Base-by-base conservation (phyloP, 2,113 vertebrate genomes). In the Hiodon tergisus region DNA sequence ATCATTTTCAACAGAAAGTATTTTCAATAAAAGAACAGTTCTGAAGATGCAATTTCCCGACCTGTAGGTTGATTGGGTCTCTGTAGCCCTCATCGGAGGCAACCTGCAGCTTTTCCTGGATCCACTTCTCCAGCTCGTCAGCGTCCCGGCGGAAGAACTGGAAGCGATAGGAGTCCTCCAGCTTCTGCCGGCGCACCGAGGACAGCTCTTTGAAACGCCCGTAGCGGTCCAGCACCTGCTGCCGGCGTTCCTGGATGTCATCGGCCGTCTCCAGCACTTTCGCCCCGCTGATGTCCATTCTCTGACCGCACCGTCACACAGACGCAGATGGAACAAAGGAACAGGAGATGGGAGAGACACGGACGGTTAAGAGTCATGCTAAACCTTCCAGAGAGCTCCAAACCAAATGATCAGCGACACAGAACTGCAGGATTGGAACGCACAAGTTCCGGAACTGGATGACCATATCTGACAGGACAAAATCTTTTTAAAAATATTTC, bases 21-120 rank as follows among this genome's bases (percentile, higher is more conserved):
- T 54, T 54, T 54, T 4, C 16, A 55, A 54, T 55, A 53, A 8
- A 17, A 16, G 54, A 17, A 14, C 14, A 54, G 10, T 46, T 6
- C 57, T 16, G 46, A 48, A 48, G 31, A 13, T 78, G 3, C 5
- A 59, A 3, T 17, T n/a, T 2, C 6, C 77, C 71, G 14, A 95
- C 97, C 93, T 99, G 97, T 80, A 99, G 86, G 84, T 99, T 99
- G 78, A 94, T 97, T 3, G 97, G 96, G 83, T 99, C 97, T 86
- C 99, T 99, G 81, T 98, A 99, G 84, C 94, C 99, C 82, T 99
- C 97, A 82, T 99, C 97, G 0, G 97, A 99, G 14, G 97, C 97
- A 16, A 99, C 96, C 88, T 99, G 97, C 78, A 99, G 94, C 77
- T 99, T 99, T 86, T 99, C 97, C 85, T 96, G 97, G 87, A 99